Evolutionary conservation across 1,140 invertebrate species (phyloP).

Genomic region (Drosophila prosaltans): DNA sequence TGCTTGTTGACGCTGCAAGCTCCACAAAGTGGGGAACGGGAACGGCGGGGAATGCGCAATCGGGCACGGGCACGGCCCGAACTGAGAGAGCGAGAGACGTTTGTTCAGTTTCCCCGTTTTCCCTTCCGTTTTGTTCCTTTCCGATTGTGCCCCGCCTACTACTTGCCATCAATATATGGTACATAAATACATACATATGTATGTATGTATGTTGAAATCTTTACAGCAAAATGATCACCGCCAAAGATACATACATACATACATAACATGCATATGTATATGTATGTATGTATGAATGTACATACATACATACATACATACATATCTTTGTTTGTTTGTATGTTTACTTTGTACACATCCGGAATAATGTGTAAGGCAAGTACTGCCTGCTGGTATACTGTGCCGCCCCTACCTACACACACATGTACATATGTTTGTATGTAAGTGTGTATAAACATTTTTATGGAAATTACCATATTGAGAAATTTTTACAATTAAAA

Average conservation of each 20-base stretch:
- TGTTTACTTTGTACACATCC: conserved; percentile 76
- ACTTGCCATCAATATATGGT: conserved; percentile 66
- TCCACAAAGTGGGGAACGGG: conserved; percentile 70
- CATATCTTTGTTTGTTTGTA: conserved; percentile 21
- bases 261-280: conserved; percentile 19
- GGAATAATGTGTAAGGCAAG: conserved; percentile 64
- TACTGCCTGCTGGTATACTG: conserved; percentile 18
- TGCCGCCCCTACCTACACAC: conserved; percentile 58
- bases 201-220: conserved; percentile 61
- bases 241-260: conserved; percentile 10
- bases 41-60: conserved; percentile 38
- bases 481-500: conserved; percentile 79
- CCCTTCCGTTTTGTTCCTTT: conserved; percentile 16
- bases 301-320: no score
- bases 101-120: conserved; percentile 22
- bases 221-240: conserved; percentile 54
- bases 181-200: conserved; percentile 23
- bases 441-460: conserved; percentile 37
- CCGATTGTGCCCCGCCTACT: conserved; percentile 17
- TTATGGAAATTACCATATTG: conserved; percentile 81
- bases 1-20: conserved; percentile 52
- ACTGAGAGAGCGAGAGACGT: conserved; percentile 50
- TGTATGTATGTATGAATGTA: conserved; percentile 33
- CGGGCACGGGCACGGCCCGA: conserved; percentile 5
- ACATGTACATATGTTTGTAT: conserved; percentile 24